These are phyloP conservation scores for Platyura marginata DNA, from an alignment of 1,140 invertebrate genomes.

Conservation along the genomic window DNA sequence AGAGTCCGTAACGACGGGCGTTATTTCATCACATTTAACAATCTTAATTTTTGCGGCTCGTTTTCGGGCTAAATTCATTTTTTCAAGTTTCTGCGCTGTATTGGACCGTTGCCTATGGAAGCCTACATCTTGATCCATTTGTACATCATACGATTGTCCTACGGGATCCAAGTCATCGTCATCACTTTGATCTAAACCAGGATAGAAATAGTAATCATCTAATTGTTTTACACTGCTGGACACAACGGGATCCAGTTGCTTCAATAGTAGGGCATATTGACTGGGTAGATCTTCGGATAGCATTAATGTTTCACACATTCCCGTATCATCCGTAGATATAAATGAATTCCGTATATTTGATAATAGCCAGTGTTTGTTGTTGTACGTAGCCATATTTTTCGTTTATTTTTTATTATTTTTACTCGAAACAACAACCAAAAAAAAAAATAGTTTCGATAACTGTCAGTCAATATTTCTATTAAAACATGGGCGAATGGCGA, in stretches of 20 bases:
- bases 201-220: constrained; percentile 45
- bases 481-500: too few relatives aligned
- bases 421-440: too few relatives aligned
- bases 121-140: constrained; percentile 54
- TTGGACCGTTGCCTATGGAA: constrained; percentile 63
- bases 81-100: constrained; percentile 75
- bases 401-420: neutral
- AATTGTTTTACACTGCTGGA: constrained; percentile 19
- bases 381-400: constrained; percentile 68
- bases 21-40: constrained; percentile 52
- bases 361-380: constrained; percentile 80
- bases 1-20: constrained; percentile 21
- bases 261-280: neutral
- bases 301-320: constrained; percentile 49
- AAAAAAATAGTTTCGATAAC: too few relatives aligned
- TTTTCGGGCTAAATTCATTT: constrained; percentile 70
- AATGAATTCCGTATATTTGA: constrained; percentile 86
- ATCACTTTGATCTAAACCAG: constrained; percentile 55
- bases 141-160: constrained; percentile 46
- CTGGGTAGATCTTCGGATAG: constrained; percentile 42
- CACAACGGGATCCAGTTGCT: neutral
- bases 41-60: constrained; percentile 59
- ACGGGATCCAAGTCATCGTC: constrained; percentile 47
- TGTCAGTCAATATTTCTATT: too few relatives aligned
- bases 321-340: constrained; percentile 88